These are phyloP conservation scores for Andrena dorsata DNA, from an alignment of 2,888 invertebrate species.

Conservation along the genomic window DNA sequence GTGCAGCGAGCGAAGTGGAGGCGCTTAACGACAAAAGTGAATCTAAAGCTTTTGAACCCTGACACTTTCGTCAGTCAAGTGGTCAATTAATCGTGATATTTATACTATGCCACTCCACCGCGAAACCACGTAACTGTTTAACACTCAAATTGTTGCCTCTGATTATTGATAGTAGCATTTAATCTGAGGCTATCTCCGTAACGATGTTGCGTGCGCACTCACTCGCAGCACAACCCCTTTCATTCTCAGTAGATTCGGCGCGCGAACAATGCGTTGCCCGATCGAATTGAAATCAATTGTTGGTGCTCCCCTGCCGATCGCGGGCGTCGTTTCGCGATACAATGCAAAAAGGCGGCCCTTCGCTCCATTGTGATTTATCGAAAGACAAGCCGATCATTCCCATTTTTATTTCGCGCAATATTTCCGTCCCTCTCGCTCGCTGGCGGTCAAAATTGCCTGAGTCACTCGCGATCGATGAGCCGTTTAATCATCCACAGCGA, in stretches of 20 bases:
- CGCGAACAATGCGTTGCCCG: not conserved
- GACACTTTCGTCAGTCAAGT: slow-evolving; percentile 44
- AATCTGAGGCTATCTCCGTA: too few species aligned
- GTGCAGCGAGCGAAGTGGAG: slow-evolving; percentile 3
- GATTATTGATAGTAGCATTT: too few species aligned
- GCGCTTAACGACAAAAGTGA: slow-evolving; percentile 43
- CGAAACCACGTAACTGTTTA: not conserved
- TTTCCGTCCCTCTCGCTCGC: too few species aligned
- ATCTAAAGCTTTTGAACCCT: slow-evolving; percentile 51
- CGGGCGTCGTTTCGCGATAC: not conserved
- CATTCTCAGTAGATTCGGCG: not conserved
- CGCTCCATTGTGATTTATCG: slow-evolving; percentile 27
- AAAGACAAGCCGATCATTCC: not conserved
- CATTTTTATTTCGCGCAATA: too few species aligned
- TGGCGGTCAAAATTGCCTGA: not conserved
- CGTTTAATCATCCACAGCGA: not conserved
- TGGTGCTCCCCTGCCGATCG: not conserved
- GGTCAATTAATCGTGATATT: slow-evolving; percentile 50
- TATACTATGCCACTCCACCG: slow-evolving; percentile 12
- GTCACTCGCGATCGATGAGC: not conserved
- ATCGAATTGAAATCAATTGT: not conserved
- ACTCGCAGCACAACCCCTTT: too few species aligned
- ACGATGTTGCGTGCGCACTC: too few species aligned
- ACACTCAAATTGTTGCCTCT: too few species aligned
- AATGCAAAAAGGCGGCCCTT: not conserved